Evolutionary conservation across 2,888 invertebrate species (phyloP).

Genomic region (Drosophila falleni): DNA sequence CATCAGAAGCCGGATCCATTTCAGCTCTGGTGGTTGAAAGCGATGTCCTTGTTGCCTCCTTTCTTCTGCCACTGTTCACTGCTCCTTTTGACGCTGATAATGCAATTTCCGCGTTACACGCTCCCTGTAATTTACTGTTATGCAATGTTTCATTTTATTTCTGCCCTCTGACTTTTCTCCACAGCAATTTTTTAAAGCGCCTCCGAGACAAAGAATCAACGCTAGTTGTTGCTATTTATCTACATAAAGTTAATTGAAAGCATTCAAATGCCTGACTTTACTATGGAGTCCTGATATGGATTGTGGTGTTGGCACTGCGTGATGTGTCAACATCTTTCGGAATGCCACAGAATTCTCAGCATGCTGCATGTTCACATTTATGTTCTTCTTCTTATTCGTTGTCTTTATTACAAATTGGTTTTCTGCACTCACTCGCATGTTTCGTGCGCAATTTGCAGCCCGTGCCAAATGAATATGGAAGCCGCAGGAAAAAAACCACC

Average conservation of each 20-base stretch:
- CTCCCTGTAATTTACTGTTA: conserved; percentile 74
- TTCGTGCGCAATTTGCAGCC: conserved; percentile 75
- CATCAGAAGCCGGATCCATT: conserved; percentile 19
- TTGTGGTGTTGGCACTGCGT: conserved; percentile 54
- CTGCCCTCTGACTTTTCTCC: conserved; percentile 35
- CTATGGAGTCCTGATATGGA: not conserved
- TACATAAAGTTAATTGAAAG: conserved; percentile 77
- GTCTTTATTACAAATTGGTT: conserved; percentile 81
- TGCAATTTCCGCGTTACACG: conserved; percentile 80
- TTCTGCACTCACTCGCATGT: conserved; percentile 76
- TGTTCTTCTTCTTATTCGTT: conserved; percentile 56
- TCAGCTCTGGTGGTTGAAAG: conserved; percentile 11
- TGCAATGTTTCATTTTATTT: conserved; percentile 78
- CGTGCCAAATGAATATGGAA: conserved; percentile 68
- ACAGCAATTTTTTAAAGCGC: conserved; percentile 36
- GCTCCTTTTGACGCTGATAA: conserved; percentile 83
- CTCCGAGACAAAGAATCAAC: conserved; percentile 52
- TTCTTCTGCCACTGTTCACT: conserved; percentile 20
- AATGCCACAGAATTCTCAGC: conserved; percentile 52
- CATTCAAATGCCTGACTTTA: conserved; percentile 62
- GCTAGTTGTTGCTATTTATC: conserved; percentile 64
- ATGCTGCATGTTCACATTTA: conserved; percentile 54
- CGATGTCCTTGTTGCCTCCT: conserved; percentile 17
- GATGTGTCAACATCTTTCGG: conserved; percentile 81
- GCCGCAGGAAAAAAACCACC: conserved; percentile 27